Base-by-base conservation (phyloP, 2,888 invertebrate genomes). In the Aspidiotus destructor region DNA sequence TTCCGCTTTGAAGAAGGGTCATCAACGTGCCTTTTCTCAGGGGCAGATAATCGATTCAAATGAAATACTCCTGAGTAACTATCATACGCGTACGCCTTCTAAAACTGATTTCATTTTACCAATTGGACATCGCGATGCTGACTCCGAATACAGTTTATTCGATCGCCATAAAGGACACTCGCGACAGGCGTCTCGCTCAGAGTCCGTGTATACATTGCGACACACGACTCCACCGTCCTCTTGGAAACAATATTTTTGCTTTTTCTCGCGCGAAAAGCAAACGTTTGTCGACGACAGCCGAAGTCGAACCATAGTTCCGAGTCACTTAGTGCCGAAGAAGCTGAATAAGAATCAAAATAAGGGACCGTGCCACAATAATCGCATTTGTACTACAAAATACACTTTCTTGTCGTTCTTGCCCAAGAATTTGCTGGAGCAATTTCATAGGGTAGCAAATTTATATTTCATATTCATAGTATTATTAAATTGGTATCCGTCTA, bases 381-480 rank as follows among this genome's bases (percentile, higher is more conserved):
- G 88, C 79, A 88, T 95, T 76, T 85, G 92, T 78, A 95, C 95
- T 78, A 94, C 94, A 67, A 96, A 97, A 80, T 98, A 98, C 79
- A 94, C 94, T 40, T 76, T 92, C 70, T 81, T 95, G 73, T 94
- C 92, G 74, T 98, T 98, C 80, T 80, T 98, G 76, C 96, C 97
- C 70, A 90, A 95, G 79, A 97, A 97, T 80, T 81, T 98, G 71
- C 85, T 96, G 78, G 96, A 97, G 81, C 97, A 98, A 76, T 96
- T 98, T 79, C 96, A 96, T 79, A 86, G 97, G 71, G 92, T 95
- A 76, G 97, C 97, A 72, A 98, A 98, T 82, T 82, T 98, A 75
- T 98, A 97, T 81, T 98, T 98, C 80, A 88, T 97, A 76, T 92
- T 95, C 77, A 95, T 98, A 77, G 94, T 96, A 75, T 80, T 95